Conservation (phyloP, 2,113 vertebrate genomes). For the Calypte anna region DNA sequence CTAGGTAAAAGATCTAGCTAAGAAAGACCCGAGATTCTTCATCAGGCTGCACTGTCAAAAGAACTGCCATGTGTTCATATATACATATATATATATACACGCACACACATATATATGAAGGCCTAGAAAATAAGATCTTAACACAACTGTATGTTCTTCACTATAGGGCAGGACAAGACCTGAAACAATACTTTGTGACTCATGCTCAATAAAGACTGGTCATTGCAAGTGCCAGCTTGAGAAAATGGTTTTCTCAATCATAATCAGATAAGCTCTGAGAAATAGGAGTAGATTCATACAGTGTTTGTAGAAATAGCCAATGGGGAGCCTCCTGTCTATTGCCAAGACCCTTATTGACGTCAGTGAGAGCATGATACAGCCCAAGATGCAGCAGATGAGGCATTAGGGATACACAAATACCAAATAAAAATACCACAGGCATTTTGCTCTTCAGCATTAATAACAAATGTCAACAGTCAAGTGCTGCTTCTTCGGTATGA, state of each 20-base stretch:
- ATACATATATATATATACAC: constrained; percentile 1
- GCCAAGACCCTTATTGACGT: constrained; percentile 3
- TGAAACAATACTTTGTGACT: not conserved
- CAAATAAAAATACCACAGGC: constrained; percentile 55
- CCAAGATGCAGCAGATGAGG: not conserved
- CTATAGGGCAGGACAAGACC: not conserved
- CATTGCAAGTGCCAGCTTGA: not conserved
- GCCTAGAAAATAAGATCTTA: constrained; percentile 27
- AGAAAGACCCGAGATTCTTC: not conserved
- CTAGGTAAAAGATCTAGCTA: constrained; percentile 4
- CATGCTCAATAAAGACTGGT: not conserved
- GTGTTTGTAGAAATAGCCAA: constrained; percentile 20
- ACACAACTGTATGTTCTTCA: not conserved
- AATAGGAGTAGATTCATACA: constrained; percentile 15
- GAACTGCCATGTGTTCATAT: not conserved
- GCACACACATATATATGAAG: not conserved
- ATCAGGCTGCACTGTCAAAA: constrained; percentile 24
- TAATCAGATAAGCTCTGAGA: constrained; percentile 32
- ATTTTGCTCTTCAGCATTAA: constrained; percentile 47
- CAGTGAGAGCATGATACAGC: constrained; percentile 6
- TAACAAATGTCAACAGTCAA: constrained; percentile 57
- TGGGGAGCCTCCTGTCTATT: constrained; percentile 12
- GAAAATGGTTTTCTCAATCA: constrained; percentile 12
- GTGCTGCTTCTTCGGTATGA: constrained; percentile 16
- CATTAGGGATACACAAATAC: constrained; percentile 56